These are phyloP conservation scores for Heliconius ismenius DNA, from an alignment of 2,888 invertebrate species.

Conservation along the genomic window DNA sequence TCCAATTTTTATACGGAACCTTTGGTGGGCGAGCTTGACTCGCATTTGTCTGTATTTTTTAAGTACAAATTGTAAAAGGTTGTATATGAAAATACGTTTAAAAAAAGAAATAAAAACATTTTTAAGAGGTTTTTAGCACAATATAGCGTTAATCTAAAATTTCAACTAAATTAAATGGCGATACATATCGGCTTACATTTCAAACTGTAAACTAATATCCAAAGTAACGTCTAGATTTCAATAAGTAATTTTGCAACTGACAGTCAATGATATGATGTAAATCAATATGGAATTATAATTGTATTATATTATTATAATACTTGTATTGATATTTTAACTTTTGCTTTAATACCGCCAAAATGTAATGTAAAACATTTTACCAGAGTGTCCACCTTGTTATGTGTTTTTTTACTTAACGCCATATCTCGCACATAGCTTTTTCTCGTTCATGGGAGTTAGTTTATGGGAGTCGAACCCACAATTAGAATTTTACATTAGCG, in stretches of 20 bases:
- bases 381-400: not conserved
- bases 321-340: not conserved
- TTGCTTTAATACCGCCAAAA: not conserved
- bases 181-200: not conserved
- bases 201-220: constrained; percentile 18
- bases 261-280: constrained; percentile 13
- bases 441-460: too few species aligned
- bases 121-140: too few species aligned
- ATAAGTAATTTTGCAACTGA: constrained; percentile 18
- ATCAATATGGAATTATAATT: not conserved
- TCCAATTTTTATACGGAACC: too few species aligned
- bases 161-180: too few species aligned
- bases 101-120: too few species aligned
- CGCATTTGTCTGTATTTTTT: not conserved
- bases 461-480: too few species aligned
- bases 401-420: not conserved
- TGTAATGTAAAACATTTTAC: not conserved
- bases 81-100: not conserved
- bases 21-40: too few species aligned
- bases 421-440: too few species aligned
- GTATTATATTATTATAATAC: not conserved
- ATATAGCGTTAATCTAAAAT: not conserved
- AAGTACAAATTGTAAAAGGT: not conserved
- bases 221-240: not conserved
- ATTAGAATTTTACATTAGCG: too few species aligned